Percentiles rank a stretch among this genome's conserved stretches.
phyloP scores from a whole-genome alignment of 30 jellyfish, hydroid and myxozoan species.

The Chironex yamaguchii region DNA sequence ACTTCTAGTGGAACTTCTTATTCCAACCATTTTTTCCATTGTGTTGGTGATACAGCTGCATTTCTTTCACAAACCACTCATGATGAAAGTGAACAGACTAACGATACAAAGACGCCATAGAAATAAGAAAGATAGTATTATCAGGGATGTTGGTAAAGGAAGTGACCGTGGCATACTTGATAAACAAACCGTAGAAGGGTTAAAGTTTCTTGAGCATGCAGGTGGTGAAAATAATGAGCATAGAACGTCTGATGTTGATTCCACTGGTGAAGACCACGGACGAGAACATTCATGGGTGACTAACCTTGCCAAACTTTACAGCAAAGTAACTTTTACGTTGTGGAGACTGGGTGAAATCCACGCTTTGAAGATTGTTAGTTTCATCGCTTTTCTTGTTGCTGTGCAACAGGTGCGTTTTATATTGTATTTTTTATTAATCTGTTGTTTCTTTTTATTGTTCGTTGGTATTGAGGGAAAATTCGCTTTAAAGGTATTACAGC shows the following conservation, averaged over 20 bases:
- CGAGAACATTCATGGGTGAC: background rate
- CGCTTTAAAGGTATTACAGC: no score
- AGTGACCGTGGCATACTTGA: background rate
- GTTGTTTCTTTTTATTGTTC: no score
- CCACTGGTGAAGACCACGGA: background rate
- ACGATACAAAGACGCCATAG: slow-evolving; percentile 70
- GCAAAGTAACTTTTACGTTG: slow-evolving; percentile 49
- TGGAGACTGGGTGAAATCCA: slow-evolving; percentile 95
- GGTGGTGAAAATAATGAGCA: background rate
- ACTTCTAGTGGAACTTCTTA: slow-evolving; percentile 82
- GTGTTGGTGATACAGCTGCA: slow-evolving; percentile 91
- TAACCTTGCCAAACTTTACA: background rate
- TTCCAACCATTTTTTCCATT: slow-evolving; percentile 91
- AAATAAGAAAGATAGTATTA: background rate
- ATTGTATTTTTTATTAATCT: no score
- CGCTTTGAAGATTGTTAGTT: slow-evolving; percentile 72
- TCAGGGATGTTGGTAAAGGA: background rate
- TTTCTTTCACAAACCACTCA: slow-evolving; percentile 93
- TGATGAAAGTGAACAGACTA: slow-evolving; percentile 81
- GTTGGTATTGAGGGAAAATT: no score
- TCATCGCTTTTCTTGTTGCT: slow-evolving; percentile 86
- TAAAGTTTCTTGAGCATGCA: background rate
- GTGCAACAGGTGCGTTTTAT: slow-evolving; percentile 90
- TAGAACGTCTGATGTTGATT: background rate
- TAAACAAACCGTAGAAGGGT: background rate